phyloP scores from a whole-genome alignment of 2,797 vertebrate genomes.

The Macropus fuliginosus region DNA sequence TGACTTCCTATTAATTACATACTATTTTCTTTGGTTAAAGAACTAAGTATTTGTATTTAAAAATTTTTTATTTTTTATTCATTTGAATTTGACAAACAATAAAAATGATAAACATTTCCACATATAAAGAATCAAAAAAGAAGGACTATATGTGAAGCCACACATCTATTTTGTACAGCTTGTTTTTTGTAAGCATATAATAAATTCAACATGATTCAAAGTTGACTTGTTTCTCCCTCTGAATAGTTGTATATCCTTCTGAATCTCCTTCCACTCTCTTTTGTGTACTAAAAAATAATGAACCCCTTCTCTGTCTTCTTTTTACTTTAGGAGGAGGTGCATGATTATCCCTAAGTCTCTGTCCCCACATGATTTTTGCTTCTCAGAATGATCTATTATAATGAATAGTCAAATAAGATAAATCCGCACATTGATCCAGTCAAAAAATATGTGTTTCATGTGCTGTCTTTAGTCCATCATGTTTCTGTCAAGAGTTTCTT shows the following conservation, averaged over 20 bases:
- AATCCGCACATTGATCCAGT: neutral
- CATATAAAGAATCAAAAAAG: neutral
- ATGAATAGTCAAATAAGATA: neutral
- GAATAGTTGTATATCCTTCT: neutral
- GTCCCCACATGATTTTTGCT: neutral
- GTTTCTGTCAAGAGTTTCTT: neutral
- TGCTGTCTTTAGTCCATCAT: neutral
- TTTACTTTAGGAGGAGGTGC: neutral
- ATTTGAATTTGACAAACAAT: neutral
- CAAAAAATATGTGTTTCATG: neutral
- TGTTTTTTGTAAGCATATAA: neutral
- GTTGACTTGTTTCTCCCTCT: neutral
- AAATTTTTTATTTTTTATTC: neutral
- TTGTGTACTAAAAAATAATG: neutral
- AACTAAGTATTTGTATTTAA: neutral
- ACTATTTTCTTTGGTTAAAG: neutral
- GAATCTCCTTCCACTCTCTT: neutral
- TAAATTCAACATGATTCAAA: neutral
- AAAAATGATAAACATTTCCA: neutral
- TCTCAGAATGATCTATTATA: neutral
- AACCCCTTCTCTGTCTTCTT: neutral
- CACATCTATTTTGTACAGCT: neutral
- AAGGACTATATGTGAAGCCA: neutral
- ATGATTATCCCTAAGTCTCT: neutral
- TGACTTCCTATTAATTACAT: neutral